phyloP scores from a whole-genome alignment of 1,140 invertebrate genomes.

The Euwallacea similis region DNA sequence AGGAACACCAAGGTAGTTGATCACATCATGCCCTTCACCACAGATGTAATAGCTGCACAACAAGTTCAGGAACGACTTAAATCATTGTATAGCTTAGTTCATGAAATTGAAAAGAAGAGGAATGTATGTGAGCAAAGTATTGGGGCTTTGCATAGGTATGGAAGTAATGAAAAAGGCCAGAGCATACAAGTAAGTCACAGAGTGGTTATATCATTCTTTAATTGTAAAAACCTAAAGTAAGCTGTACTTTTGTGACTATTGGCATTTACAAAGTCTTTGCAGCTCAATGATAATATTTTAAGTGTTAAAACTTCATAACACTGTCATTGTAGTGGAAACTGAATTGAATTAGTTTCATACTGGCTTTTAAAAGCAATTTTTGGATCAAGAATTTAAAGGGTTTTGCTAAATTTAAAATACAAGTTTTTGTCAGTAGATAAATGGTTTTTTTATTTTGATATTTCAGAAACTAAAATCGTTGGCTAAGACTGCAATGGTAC shows the following conservation, averaged over 20 bases:
- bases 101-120: constrained; percentile 80
- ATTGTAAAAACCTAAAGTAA: too few species aligned
- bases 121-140: constrained; percentile 77
- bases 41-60: constrained; percentile 71
- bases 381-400: too few species aligned
- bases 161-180: constrained; percentile 67
- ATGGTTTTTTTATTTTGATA: constrained; percentile 35
- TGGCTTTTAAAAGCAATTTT: too few species aligned
- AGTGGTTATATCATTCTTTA: too few species aligned
- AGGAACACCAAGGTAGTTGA: constrained; percentile 18
- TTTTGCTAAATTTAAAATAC: too few species aligned
- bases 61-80: constrained; percentile 83
- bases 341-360: too few species aligned
- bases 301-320: neutral
- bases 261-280: too few species aligned
- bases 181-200: constrained; percentile 57
- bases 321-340: too few species aligned
- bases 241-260: too few species aligned
- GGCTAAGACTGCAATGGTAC: constrained; percentile 77
- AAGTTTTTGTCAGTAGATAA: too few species aligned
- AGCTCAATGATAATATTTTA: too few species aligned
- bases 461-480: constrained; percentile 73
- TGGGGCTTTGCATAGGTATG: constrained; percentile 75
- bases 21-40: constrained; percentile 69
- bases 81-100: constrained; percentile 72